A percentile compares a stretch with the other conserved stretches of the same genome.
Conservation (phyloP, 2,888 invertebrate species). For the Oegoconia quadripuncta region DNA sequence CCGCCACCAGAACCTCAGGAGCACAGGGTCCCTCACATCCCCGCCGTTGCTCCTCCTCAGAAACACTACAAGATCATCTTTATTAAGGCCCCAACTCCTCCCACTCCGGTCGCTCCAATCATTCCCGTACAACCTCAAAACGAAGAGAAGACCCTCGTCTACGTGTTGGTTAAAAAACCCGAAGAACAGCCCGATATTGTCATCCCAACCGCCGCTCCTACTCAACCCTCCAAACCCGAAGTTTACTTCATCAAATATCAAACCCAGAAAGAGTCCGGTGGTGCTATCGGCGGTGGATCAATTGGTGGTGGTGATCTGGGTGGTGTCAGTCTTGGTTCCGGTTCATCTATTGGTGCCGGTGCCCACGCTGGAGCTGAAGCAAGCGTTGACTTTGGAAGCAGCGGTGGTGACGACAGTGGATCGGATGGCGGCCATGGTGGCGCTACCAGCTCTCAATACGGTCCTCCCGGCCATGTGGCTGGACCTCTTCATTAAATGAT, state of each 20-base stretch:
- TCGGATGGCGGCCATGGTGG: conserved; percentile 49
- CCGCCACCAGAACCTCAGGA: conserved; percentile 93
- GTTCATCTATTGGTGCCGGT: conserved; percentile 36
- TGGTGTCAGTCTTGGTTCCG: conserved; percentile 30
- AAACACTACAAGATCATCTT: conserved; percentile 96
- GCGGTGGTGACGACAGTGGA: conserved; percentile 44
- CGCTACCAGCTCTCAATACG: conserved; percentile 72
- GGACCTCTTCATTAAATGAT: conserved; percentile 67
- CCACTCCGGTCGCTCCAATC: conserved; percentile 88
- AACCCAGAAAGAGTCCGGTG: conserved; percentile 79
- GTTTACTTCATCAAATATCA: conserved; percentile 94
- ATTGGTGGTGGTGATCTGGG: conserved; percentile 41
- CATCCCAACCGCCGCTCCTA: conserved; percentile 87
- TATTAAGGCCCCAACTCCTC: conserved; percentile 93
- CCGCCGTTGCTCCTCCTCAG: conserved; percentile 84
- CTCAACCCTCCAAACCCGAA: conserved; percentile 92
- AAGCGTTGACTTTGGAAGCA: conserved; percentile 52
- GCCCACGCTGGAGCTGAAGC: conserved; percentile 50
- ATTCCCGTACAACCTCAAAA: conserved; percentile 90
- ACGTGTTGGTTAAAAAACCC: conserved; percentile 93
- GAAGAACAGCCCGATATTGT: conserved; percentile 90
- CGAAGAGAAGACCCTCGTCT: conserved; percentile 93
- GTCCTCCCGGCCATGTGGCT: conserved; percentile 72
- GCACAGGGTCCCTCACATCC: conserved; percentile 82
- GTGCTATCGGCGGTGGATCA: conserved; percentile 53